Percentiles rank a stretch among this genome's conserved stretches.
Evolutionary conservation across 2,797 vertebrate species (phyloP).

Genomic region (Gouania willdenowi): DNA sequence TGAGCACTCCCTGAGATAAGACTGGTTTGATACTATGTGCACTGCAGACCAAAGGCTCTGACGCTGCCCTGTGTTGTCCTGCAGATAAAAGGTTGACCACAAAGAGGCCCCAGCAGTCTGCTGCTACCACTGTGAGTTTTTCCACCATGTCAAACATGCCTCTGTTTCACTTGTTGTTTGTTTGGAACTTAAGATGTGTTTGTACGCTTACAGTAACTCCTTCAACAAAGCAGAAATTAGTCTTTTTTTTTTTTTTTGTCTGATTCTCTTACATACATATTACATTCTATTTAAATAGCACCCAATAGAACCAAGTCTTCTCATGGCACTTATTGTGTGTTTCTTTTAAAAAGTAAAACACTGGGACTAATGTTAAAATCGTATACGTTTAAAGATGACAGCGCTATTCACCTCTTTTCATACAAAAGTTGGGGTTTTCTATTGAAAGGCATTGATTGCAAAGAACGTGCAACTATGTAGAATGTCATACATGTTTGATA

Average conservation of each 20-base stretch:
- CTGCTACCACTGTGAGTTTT: constrained; percentile 50
- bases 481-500: too few species aligned
- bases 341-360: too few species aligned
- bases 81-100: constrained; percentile 64
- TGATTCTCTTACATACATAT: constrained; percentile 7
- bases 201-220: constrained; percentile 39
- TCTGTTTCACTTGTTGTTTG: constrained; percentile 56
- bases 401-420: too few species aligned
- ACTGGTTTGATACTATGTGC: constrained; percentile 24
- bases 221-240: constrained; percentile 7
- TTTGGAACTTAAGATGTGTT: constrained; percentile 50
- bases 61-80: constrained; percentile 45
- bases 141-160: constrained; percentile 57
- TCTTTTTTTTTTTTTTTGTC: background rate
- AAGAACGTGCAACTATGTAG: too few species aligned
- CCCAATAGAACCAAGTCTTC: too few species aligned
- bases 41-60: constrained; percentile 31
- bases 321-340: too few species aligned
- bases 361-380: too few species aligned
- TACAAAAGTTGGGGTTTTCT: too few species aligned
- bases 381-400: too few species aligned
- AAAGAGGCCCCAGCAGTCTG: constrained; percentile 31
- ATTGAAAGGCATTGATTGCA: too few species aligned
- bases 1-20: constrained; percentile 27
- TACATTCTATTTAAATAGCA: too few species aligned